Conservation (phyloP, 2,113 vertebrate species). For the Electrona antarctica region DNA sequence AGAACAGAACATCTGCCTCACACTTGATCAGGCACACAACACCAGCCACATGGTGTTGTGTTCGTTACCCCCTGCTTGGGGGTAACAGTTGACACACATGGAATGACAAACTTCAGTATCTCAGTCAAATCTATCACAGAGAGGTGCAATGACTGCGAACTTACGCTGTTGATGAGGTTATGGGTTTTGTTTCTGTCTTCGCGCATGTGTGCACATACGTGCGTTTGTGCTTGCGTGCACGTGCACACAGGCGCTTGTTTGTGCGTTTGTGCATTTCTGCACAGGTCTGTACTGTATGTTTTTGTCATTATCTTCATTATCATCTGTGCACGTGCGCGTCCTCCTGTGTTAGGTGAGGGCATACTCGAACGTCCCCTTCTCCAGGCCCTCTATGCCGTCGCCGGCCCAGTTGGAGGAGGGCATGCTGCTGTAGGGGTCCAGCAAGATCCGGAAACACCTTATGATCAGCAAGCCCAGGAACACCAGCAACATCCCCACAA, state of each 20-base stretch:
- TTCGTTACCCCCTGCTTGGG: too few species aligned
- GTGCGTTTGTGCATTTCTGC: constrained; percentile 21
- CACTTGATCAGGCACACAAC: constrained; percentile 34
- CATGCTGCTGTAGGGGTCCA: constrained; percentile 98
- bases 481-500: constrained; percentile 93
- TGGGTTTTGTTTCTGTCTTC: constrained; percentile 14
- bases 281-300: constrained; percentile 24
- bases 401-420: constrained; percentile 96
- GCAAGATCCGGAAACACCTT: constrained; percentile 93
- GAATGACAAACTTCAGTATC: constrained; percentile 48
- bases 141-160: constrained; percentile 38
- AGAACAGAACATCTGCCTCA: constrained; percentile 45
- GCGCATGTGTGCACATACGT: constrained; percentile 4
- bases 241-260: background rate
- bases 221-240: background rate
- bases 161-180: constrained; percentile 19
- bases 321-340: constrained; percentile 13
- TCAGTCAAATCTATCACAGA: constrained; percentile 41
- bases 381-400: constrained; percentile 92
- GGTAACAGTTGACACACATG: constrained; percentile 45
- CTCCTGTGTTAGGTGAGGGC: constrained; percentile 86
- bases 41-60: constrained; percentile 40
- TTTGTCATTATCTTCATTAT: too few species aligned
- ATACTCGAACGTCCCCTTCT: constrained; percentile 97
- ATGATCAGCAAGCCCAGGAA: constrained; percentile 95